Percentiles rank a stretch among this genome's conserved stretches.
Conservation (phyloP, 2,888 invertebrate genomes). For the Fragum whitleyi region DNA sequence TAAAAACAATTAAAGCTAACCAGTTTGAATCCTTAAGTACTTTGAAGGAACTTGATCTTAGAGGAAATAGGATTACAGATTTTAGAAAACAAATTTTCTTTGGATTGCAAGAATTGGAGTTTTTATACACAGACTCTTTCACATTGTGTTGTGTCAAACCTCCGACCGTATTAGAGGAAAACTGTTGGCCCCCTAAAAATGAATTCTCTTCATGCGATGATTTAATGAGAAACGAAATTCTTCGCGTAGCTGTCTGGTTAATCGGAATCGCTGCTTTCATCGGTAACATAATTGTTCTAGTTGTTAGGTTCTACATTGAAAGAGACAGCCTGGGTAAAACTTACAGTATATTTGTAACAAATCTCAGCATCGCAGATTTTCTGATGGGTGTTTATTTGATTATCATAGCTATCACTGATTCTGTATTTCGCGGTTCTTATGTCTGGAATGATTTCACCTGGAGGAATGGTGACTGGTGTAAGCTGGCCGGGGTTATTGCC, state of each 20-base stretch:
- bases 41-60: constrained; percentile 40
- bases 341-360: constrained; percentile 64
- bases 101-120: constrained; percentile 30
- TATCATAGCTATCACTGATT: constrained; percentile 67
- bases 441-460: constrained; percentile 68
- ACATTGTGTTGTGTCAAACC: constrained; percentile 60
- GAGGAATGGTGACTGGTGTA: constrained; percentile 67
- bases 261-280: constrained; percentile 60
- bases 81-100: constrained; percentile 55
- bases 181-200: constrained; percentile 64
- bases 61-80: constrained; percentile 41
- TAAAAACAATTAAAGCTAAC: constrained; percentile 28
- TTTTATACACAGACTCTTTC: constrained; percentile 49
- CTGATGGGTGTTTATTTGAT: constrained; percentile 73
- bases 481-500: constrained; percentile 68
- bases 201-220: constrained; percentile 72
- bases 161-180: constrained; percentile 30
- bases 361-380: constrained; percentile 69
- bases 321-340: constrained; percentile 54
- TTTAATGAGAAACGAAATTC: constrained; percentile 61
- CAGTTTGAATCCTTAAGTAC: constrained; percentile 33
- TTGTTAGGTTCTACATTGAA: constrained; percentile 65
- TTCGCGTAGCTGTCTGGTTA: constrained; percentile 64
- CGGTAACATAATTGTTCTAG: constrained; percentile 63
- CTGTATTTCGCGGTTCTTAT: constrained; percentile 65